phyloP scores from a whole-genome alignment of 2,113 vertebrate species.

The Corythaixoides concolor region DNA sequence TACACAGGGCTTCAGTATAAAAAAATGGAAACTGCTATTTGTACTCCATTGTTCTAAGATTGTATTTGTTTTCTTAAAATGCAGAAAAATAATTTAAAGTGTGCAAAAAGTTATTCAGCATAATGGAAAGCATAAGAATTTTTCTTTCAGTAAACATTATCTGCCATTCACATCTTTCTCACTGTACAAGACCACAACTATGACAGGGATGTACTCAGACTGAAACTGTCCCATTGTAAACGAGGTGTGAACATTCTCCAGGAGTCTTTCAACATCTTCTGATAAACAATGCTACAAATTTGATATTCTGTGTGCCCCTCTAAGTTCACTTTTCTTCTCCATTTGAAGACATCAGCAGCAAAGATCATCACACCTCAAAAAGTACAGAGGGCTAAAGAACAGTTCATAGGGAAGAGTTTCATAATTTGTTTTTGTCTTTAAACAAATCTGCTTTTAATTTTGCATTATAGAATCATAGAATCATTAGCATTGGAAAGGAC shows the following conservation, averaged over 20 bases:
- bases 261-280: neutral
- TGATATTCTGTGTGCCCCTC: neutral
- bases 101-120: neutral
- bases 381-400: neutral
- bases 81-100: neutral
- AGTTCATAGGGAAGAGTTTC: neutral
- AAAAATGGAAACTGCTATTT: too few species aligned
- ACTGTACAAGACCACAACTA: neutral
- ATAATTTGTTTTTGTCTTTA: neutral
- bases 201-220: neutral
- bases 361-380: neutral
- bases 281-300: neutral
- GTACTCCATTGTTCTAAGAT: too few species aligned
- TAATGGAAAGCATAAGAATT: neutral
- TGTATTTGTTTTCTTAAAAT: too few species aligned
- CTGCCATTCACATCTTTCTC: neutral
- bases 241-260: neutral
- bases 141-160: neutral
- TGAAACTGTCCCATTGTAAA: neutral
- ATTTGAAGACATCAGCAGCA: neutral
- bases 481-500: too few species aligned
- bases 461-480: neutral
- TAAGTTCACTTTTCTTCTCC: neutral
- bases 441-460: neutral
- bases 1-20: neutral